Percentiles rank a stretch among this genome's conserved stretches.
These are phyloP conservation scores for Silvanus unidentatus DNA, from an alignment of 2,888 invertebrate genomes.

Conservation along the genomic window DNA sequence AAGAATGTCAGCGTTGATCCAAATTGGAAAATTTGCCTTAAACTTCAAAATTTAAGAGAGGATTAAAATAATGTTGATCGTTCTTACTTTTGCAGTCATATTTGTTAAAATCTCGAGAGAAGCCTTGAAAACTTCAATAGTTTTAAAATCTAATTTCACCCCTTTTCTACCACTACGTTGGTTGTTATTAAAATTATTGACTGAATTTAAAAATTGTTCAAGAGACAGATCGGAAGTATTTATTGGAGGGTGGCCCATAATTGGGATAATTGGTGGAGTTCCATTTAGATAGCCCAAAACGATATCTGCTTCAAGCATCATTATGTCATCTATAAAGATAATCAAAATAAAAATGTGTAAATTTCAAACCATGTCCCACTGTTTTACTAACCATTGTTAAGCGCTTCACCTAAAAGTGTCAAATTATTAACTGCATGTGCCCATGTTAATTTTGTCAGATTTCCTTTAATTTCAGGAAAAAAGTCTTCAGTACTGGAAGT, in stretches of 20 bases:
- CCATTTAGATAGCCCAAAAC: constrained; percentile 58
- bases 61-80: too few relatives aligned
- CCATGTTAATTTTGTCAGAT: constrained; percentile 73
- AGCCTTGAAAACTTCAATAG: constrained; percentile 64
- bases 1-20: constrained; percentile 85
- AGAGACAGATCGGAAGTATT: constrained; percentile 69
- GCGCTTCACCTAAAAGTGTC: constrained; percentile 54
- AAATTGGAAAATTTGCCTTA: constrained; percentile 67
- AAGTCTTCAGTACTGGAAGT: constrained; percentile 36
- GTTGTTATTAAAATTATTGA: constrained; percentile 45
- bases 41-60: constrained; percentile 24
- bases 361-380: too few relatives aligned
- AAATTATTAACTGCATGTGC: constrained; percentile 79
- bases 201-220: constrained; percentile 52
- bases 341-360: constrained; percentile 10
- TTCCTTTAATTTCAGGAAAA: constrained; percentile 50
- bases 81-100: neutral
- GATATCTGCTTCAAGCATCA: constrained; percentile 86
- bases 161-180: constrained; percentile 58
- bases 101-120: constrained; percentile 24
- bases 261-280: constrained; percentile 50
- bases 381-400: constrained; percentile 49
- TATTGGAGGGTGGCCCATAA: constrained; percentile 84
- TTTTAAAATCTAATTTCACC: constrained; percentile 84
- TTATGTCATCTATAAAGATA: constrained; percentile 30